Percentiles rank a stretch among this genome's conserved stretches.
phyloP scores from a whole-genome alignment of 2,888 invertebrate species.

The Chaetoderma sp. region DNA sequence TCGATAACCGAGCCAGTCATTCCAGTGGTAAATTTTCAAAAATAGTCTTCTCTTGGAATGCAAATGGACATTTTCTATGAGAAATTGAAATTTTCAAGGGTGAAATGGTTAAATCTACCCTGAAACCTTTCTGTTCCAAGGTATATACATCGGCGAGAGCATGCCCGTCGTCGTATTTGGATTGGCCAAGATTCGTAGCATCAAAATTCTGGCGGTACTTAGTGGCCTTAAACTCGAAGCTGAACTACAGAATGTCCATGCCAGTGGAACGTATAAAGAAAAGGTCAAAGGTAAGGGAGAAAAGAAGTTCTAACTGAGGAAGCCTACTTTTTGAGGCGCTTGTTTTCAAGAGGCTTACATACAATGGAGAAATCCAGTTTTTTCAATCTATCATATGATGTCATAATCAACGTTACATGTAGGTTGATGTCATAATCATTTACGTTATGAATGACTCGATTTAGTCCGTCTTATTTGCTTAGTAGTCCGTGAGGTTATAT shows the following conservation, averaged over 20 bases:
- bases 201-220: conserved; percentile 80
- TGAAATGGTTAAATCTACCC: too few species aligned
- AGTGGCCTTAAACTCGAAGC: conserved; percentile 95
- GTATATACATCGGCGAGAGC: conserved; percentile 66
- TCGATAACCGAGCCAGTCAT: too few species aligned
- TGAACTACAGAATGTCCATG: conserved; percentile 90
- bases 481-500: too few species aligned
- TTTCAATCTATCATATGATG: neutral
- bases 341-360: neutral
- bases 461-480: neutral
- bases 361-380: neutral
- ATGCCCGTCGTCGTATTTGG: conserved; percentile 80
- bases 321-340: too few species aligned
- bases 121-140: too few species aligned
- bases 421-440: too few species aligned
- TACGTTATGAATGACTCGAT: too few species aligned
- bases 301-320: neutral
- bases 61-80: too few species aligned
- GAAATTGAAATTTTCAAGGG: too few species aligned
- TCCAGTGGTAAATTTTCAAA: too few species aligned
- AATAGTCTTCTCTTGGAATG: too few species aligned
- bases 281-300: conserved; percentile 71
- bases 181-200: conserved; percentile 80
- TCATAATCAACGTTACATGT: too few species aligned
- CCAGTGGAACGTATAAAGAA: conserved; percentile 91